Base-by-base conservation (phyloP, 2,888 invertebrate genomes). In the Caenorhabditis panamensis region DNA sequence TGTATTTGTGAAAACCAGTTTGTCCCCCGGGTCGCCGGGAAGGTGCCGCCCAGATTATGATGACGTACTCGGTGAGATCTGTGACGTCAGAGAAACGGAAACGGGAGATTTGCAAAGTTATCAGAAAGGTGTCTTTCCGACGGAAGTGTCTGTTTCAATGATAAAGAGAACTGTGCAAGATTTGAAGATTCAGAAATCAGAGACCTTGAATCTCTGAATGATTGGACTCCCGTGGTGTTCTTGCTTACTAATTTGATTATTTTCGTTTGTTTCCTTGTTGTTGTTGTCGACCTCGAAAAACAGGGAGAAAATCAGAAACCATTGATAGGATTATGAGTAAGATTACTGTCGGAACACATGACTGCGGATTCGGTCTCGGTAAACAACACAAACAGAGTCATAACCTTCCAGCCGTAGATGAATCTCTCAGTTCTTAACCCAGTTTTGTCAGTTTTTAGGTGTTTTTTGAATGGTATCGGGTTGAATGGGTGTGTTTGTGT, bases 1-100 rank as follows among this genome's bases (percentile, higher is more conserved):
- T 73, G 58, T 66, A 73, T 73, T 73, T 66, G 51, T 73, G 51
- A 73, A 59, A 73, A 66, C 73, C 73, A 73, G 73, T 73, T 72
- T 63, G 16, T 59, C n/a, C n/a, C n/a, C n/a, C 24, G 37, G 41
- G 49, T 58, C 59, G 58, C 56, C 58, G 47, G 61, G 36, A 37
- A 62, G 37, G 37, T 37, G 13, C 59, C 73, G 41, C 64, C 73
- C 66, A 51, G 73, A 59, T 49, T 73, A 73, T 73, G 73, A 73
- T 66, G 73, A 66, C 72, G 72, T 73, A 47, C n/a, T n/a, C n/a
- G n/a, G 44, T 63, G 16, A 13, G 26, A 53, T 53, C 64, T 56
- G 5, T 56, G 64, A 62, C 56, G 73, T 66, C 44, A 66, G 26
- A 64, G 47, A 63, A 63, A 18, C 22, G 18, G 37, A 62, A 44